Conservation (phyloP, 2,113 vertebrate genomes). For the Naja naja region DNA sequence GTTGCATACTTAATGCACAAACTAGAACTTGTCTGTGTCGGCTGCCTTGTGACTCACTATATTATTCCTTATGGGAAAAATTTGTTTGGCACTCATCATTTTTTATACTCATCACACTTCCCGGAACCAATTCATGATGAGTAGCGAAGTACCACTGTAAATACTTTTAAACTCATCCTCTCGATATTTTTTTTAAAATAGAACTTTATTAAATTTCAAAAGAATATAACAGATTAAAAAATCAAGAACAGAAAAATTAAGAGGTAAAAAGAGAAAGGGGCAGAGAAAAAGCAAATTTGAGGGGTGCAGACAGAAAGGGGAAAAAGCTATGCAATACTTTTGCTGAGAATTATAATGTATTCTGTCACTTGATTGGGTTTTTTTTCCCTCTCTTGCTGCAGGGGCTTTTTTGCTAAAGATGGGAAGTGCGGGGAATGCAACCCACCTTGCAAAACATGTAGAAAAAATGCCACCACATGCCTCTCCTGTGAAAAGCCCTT, state of each 20-base stretch:
- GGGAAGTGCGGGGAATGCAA: slow-evolving; percentile 68
- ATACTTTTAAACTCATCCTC: not conserved
- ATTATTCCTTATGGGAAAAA: too few species aligned
- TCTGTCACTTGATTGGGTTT: not conserved
- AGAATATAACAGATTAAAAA: not conserved
- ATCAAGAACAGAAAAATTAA: not conserved
- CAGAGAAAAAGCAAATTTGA: not conserved
- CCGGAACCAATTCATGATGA: too few species aligned
- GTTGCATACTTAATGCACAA: too few species aligned
- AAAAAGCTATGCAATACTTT: not conserved
- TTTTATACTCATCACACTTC: too few species aligned
- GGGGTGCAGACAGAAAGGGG: not conserved
- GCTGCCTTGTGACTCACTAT: too few species aligned
- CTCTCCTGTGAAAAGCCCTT: slow-evolving; percentile 72
- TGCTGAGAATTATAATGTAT: not conserved
- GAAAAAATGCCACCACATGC: slow-evolving; percentile 72
- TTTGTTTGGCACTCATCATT: too few species aligned
- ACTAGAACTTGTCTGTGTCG: too few species aligned
- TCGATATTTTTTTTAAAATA: not conserved
- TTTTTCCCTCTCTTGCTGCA: slow-evolving; percentile 47
- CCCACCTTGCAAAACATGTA: slow-evolving; percentile 76
- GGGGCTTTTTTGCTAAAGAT: slow-evolving; percentile 75
- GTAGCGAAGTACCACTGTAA: too few species aligned
- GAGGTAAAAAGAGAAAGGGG: not conserved
- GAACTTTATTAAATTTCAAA: not conserved